Base-by-base conservation (phyloP, 2,113 vertebrate genomes). In the Mungos mungo region DNA sequence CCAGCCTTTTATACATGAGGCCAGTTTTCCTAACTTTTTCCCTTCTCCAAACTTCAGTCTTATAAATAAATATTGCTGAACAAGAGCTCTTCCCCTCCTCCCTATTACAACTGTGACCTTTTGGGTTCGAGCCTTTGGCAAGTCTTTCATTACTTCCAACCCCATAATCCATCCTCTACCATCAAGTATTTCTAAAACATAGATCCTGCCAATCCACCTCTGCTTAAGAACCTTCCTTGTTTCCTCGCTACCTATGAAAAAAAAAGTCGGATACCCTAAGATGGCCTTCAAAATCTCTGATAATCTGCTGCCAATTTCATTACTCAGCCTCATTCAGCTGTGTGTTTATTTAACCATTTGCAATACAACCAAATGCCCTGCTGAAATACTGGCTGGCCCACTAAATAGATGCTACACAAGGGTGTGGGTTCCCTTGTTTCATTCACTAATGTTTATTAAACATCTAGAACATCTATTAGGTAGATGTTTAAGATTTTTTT, bases 11-110 rank as follows among this genome's bases (percentile, higher is more conserved):
- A 31, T 23, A 85, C 1, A 33, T 0, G 0, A 90, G 31, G 47
- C 4, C 23, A 50, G 14, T 23, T 66, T 83, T 52, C 19, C 23
- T 66, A 71, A 33, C 3, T 35, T 41, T 57, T 16, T 25, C 18
- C 7, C 41, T 47, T 81, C 57, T 74, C 65, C 3, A 82, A 5
- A 79, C 33, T 77, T 71, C 45, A 14, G 47, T 33, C 21, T 69
- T 82, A 18, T 31, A 97, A 88, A 15, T 31, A 97, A 88, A 54
- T 77, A 74, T 74, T 79, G 82, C 72, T 92, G 47, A 19, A 15
- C 12, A 8, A 45, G 72, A 19, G 33, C 15, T 7, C 19, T 72
- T 74, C 14, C 8, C 23, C n/a, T 84, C 16, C 45, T 47, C 50
- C 50, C 29, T 63, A 35, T 77, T 81, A 19, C 19, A 92, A 33